Evolutionary conservation across 2,113 vertebrate genomes (phyloP).

Genomic region (Bufo bufo): DNA sequence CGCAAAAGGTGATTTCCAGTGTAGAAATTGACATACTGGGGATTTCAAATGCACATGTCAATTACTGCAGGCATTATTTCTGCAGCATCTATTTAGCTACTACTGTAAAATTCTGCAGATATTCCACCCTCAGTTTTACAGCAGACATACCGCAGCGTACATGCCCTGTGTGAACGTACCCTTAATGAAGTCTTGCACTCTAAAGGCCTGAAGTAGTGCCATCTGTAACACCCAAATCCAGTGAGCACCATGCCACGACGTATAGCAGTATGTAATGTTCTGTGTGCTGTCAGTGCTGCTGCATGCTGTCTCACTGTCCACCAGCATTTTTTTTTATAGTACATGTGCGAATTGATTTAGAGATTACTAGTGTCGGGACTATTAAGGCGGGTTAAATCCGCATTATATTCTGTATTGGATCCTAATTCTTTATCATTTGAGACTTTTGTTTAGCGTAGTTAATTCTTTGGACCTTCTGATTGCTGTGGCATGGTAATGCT

Average conservation of each 20-base stretch:
- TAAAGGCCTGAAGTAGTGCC: not conserved
- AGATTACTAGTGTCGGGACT: not conserved
- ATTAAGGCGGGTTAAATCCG: not conserved
- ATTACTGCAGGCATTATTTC: too few relatives aligned
- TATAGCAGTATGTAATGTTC: not conserved
- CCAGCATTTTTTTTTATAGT: not conserved
- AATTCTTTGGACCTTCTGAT: not conserved
- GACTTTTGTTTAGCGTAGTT: not conserved
- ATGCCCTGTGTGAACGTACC: too few relatives aligned
- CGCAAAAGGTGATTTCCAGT: too few relatives aligned
- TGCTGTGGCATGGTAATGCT: conserved; percentile 20
- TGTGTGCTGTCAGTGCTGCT: not conserved
- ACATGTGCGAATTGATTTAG: not conserved
- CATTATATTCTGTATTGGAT: not conserved
- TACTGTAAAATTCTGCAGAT: too few relatives aligned
- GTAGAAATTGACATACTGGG: too few relatives aligned
- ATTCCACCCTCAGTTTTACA: too few relatives aligned
- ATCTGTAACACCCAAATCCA: not conserved
- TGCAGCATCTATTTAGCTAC: too few relatives aligned
- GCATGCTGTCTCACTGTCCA: not conserved
- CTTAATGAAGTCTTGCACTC: too few relatives aligned
- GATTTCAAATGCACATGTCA: too few relatives aligned
- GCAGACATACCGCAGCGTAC: too few relatives aligned
- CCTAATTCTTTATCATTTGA: not conserved
- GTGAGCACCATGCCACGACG: not conserved